These are phyloP conservation scores for Drosophila robusta DNA, from an alignment of 2,888 invertebrate genomes.

Conservation along the genomic window DNA sequence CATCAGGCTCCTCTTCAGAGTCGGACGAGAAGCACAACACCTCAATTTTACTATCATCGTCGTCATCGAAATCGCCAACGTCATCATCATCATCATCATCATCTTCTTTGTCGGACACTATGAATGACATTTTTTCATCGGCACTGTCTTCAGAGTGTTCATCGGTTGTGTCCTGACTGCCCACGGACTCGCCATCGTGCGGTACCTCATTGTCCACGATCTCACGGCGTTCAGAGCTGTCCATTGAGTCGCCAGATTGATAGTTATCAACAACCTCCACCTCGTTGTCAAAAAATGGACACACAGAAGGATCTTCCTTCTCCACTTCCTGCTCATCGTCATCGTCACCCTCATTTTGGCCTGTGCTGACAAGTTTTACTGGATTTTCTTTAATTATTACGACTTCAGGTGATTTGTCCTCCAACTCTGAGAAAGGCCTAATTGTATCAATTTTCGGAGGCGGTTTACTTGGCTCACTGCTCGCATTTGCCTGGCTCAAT, in stretches of 20 bases:
- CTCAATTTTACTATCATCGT: slow-evolving; percentile 23
- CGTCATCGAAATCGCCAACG: slow-evolving; percentile 20
- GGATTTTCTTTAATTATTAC: not conserved
- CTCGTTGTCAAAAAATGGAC: slow-evolving; percentile 76
- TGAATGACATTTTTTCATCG: slow-evolving; percentile 85
- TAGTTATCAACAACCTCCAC: slow-evolving; percentile 76
- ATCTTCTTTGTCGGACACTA: slow-evolving; percentile 84
- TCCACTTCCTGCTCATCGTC: slow-evolving; percentile 25
- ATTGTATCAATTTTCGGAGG: slow-evolving; percentile 57
- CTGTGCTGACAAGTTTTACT: slow-evolving; percentile 15
- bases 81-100: slow-evolving; percentile 22
- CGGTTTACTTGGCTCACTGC: slow-evolving; percentile 13
- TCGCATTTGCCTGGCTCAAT: not conserved
- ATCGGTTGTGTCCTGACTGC: slow-evolving; percentile 85
- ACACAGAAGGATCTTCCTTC: slow-evolving; percentile 23
- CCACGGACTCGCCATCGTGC: slow-evolving; percentile 86
- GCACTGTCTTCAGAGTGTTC: slow-evolving; percentile 84
- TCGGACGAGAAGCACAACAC: slow-evolving; percentile 48
- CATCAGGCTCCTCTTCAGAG: slow-evolving; percentile 21
- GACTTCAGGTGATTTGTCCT: not conserved
- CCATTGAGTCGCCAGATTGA: slow-evolving; percentile 83
- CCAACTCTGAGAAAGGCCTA: slow-evolving; percentile 28
- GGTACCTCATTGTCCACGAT: slow-evolving; percentile 86
- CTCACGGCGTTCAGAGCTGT: slow-evolving; percentile 86
- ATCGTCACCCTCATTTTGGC: slow-evolving; percentile 33